phyloP scores from a whole-genome alignment of 2,797 vertebrate genomes.

The Semaprochilodus insignis region DNA sequence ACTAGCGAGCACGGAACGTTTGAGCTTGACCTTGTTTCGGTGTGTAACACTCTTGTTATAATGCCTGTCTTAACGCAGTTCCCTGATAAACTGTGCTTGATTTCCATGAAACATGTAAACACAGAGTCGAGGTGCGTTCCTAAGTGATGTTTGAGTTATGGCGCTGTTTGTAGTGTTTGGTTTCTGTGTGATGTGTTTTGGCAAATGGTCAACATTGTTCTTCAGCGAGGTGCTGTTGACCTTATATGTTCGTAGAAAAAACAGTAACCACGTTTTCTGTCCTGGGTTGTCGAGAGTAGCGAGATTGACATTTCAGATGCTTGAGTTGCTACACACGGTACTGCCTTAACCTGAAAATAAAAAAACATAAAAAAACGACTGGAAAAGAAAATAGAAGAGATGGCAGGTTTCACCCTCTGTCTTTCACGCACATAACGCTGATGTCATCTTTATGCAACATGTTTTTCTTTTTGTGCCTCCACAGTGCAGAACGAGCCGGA shows the following conservation, averaged over 20 bases:
- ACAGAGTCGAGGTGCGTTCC: neutral
- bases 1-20: neutral
- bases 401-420: neutral
- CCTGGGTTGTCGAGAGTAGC: neutral
- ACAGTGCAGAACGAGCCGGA: slow-evolving; percentile 70
- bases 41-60: neutral
- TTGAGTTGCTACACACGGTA: neutral
- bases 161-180: neutral
- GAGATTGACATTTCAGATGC: neutral
- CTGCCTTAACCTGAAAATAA: too few species aligned
- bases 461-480: slow-evolving; percentile 33
- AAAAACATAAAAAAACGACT: too few species aligned
- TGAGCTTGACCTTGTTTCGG: neutral
- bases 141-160: neutral
- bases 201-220: neutral
- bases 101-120: slow-evolving; percentile 10
- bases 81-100: neutral
- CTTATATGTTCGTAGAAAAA: neutral
- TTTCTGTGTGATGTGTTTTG: neutral
- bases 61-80: neutral
- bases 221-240: neutral
- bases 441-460: neutral
- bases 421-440: neutral
- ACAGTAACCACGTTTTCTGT: neutral
- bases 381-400: neutral